These are phyloP conservation scores for Petrocephalus zakoni DNA, from an alignment of 2,113 vertebrate genomes.

Conservation along the genomic window DNA sequence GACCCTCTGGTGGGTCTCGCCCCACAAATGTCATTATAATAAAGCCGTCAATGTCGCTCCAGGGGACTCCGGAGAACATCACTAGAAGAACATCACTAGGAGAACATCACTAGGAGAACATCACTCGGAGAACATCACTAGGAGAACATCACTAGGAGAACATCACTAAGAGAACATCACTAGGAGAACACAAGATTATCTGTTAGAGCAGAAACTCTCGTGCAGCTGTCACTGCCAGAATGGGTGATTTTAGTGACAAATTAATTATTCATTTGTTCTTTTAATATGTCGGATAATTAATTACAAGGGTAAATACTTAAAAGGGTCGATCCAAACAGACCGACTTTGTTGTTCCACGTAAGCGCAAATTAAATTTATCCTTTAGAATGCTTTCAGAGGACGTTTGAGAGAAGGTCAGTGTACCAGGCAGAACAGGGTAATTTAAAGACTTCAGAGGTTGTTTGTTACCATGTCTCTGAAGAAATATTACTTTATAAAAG, in stretches of 20 bases:
- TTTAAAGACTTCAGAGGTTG: background rate
- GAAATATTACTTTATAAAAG: background rate
- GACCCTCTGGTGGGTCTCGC: background rate
- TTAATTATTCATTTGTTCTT: background rate
- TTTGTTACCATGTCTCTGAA: background rate
- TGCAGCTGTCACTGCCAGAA: slow-evolving; percentile 21
- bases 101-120: slow-evolving; percentile 51
- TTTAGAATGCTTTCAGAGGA: background rate
- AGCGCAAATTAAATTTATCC: background rate
- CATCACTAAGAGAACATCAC: slow-evolving; percentile 43
- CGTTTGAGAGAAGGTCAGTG: background rate
- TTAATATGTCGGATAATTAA: background rate
- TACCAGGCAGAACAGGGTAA: background rate
- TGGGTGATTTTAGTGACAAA: background rate
- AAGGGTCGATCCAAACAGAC: background rate
- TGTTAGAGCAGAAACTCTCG: slow-evolving; percentile 60
- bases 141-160: slow-evolving; percentile 52
- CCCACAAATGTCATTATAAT: slow-evolving; percentile 59
- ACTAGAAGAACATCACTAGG: slow-evolving; percentile 43
- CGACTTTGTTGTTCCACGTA: background rate
- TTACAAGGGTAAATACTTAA: background rate
- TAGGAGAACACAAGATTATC: slow-evolving; percentile 57
- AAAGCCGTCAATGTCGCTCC: slow-evolving; percentile 43
- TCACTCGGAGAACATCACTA: no score
- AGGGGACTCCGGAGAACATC: slow-evolving; percentile 46